Conservation (phyloP, 2,797 vertebrate species). For the Fratercula arctica region DNA sequence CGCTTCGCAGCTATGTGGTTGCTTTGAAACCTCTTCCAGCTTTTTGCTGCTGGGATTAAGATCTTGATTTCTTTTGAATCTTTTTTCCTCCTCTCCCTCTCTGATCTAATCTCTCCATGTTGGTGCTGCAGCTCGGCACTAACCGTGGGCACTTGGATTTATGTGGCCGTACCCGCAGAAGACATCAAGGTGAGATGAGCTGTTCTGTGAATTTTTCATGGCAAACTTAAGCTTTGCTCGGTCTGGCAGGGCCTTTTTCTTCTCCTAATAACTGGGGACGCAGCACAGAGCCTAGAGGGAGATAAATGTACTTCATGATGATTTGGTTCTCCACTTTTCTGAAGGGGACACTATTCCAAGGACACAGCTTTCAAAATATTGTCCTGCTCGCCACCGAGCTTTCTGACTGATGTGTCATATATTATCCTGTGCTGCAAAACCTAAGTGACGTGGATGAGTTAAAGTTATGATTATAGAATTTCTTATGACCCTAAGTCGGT, state of each 20-base stretch:
- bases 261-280: not conserved
- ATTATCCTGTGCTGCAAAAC: not conserved
- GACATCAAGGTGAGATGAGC: not conserved
- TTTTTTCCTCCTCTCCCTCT: not conserved
- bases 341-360: slow-evolving; percentile 14
- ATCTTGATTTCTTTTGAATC: not conserved
- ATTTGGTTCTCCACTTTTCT: not conserved
- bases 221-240: not conserved
- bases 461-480: not conserved
- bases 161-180: not conserved
- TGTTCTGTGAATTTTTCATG: not conserved
- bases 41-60: not conserved
- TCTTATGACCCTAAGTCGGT: not conserved
- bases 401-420: not conserved
- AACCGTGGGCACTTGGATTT: not conserved
- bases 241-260: not conserved
- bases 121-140: not conserved
- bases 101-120: not conserved
- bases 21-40: not conserved
- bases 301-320: not conserved
- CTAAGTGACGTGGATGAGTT: not conserved
- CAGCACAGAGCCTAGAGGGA: not conserved
- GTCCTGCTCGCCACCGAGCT: not conserved
- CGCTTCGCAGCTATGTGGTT: accelerated
- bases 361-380: not conserved